Conservation (phyloP, 2,113 vertebrate genomes). For the Oryzias celebensis region DNA sequence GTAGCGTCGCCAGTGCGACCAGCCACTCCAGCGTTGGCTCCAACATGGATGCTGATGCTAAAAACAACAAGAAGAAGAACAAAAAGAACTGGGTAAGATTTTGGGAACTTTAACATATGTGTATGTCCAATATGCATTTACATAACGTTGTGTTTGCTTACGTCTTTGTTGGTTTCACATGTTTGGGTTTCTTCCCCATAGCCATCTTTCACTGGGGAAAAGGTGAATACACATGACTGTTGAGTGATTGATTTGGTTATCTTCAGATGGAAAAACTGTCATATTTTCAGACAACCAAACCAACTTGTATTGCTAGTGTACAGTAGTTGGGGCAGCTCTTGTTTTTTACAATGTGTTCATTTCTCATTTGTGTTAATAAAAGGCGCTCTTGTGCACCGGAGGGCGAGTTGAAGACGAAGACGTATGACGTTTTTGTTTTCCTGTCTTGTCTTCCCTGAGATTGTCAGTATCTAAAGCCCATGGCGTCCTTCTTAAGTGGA, state of each 20-base stretch:
- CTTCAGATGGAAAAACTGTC: conserved; percentile 3
- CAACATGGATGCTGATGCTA: conserved; percentile 90
- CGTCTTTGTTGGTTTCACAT: conserved; percentile 24
- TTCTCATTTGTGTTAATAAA: conserved; percentile 31
- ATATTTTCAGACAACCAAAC: conserved; percentile 6
- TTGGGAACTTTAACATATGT: not conserved
- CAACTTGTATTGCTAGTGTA: not conserved
- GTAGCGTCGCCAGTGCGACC: conserved; percentile 94
- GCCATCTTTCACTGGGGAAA: conserved; percentile 76
- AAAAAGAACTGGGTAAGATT: conserved; percentile 96
- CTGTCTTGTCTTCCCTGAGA: conserved; percentile 4
- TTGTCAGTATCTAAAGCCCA: not conserved
- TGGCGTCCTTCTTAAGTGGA: conserved; percentile 7
- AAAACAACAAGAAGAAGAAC: conserved; percentile 90
- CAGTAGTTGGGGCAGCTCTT: not conserved
- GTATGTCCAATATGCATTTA: not conserved
- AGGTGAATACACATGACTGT: conserved; percentile 68
- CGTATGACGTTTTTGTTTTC: conserved; percentile 31
- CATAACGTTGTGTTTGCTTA: not conserved
- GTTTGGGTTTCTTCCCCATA: conserved; percentile 48
- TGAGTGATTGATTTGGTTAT: conserved; percentile 15
- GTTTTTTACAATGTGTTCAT: not conserved
- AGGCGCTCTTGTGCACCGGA: conserved; percentile 77
- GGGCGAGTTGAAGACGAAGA: conserved; percentile 67
- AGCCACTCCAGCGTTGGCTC: conserved; percentile 98